phyloP scores from a whole-genome alignment of 1,140 invertebrate species.

The Chlorops oryzae region DNA sequence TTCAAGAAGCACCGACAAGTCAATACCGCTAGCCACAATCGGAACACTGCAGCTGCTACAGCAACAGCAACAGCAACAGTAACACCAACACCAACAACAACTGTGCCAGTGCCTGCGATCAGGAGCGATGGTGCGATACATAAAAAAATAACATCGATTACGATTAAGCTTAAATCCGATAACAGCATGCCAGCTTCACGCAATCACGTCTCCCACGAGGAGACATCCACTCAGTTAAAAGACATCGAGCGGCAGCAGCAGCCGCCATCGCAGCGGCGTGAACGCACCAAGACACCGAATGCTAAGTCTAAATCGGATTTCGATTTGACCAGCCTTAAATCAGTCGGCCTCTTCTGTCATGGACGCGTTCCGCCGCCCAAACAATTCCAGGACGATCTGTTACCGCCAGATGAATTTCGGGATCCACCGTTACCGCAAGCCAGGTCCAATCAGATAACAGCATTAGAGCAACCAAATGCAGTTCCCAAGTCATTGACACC shows the following conservation, averaged over 20 bases:
- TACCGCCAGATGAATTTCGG: constrained; percentile 64
- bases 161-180: constrained; percentile 30
- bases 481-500: too few species aligned
- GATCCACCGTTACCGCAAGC: constrained; percentile 49
- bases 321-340: constrained; percentile 50
- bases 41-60: constrained; percentile 18
- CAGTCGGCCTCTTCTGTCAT: constrained; percentile 61
- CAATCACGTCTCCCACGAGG: too few species aligned
- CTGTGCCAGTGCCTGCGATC: constrained; percentile 14
- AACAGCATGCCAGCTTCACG: too few species aligned
- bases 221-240: constrained; percentile 41
- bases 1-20: constrained; percentile 10
- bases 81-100: constrained; percentile 19
- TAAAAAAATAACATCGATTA: constrained; percentile 40
- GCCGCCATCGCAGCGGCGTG: constrained; percentile 28
- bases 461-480: background rate
- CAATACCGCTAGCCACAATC: constrained; percentile 2
- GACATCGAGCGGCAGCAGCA: too few species aligned
- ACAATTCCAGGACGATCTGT: constrained; percentile 74
- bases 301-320: constrained; percentile 54
- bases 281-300: constrained; percentile 22
- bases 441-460: constrained; percentile 17
- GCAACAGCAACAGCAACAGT: constrained; percentile 29
- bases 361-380: constrained; percentile 71
- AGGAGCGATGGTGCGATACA: constrained; percentile 19